These are phyloP conservation scores for Lithophane semibrunnea DNA, from an alignment of 2,888 invertebrate genomes.

Conservation along the genomic window DNA sequence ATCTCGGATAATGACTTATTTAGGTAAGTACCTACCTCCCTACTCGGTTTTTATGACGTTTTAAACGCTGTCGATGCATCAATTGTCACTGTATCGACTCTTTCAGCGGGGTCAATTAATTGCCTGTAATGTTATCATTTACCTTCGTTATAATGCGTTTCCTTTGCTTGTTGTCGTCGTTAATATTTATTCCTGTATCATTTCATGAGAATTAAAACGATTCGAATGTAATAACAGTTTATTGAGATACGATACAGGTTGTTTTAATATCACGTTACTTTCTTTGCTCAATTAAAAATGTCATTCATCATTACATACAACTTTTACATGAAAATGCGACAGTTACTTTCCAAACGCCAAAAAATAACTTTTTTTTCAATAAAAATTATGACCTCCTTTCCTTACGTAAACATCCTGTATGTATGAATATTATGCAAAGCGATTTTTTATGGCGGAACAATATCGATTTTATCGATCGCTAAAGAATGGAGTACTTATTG, in stretches of 20 bases:
- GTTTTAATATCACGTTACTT: slow-evolving; percentile 29
- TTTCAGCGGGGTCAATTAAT: slow-evolving; percentile 61
- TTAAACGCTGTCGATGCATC: slow-evolving; percentile 45
- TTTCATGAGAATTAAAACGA: slow-evolving; percentile 43
- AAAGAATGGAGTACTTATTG: slow-evolving; percentile 66
- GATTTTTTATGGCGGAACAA: slow-evolving; percentile 54
- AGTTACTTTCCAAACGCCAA: slow-evolving; percentile 46
- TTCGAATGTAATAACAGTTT: slow-evolving; percentile 31
- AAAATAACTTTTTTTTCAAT: slow-evolving; percentile 36
- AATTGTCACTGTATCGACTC: slow-evolving; percentile 35
- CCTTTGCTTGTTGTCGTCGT: slow-evolving; percentile 47
- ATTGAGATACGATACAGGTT: slow-evolving; percentile 36
- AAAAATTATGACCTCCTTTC: slow-evolving; percentile 45
- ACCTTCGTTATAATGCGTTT: slow-evolving; percentile 55
- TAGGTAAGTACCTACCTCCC: neutral
- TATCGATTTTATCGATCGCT: slow-evolving; percentile 62
- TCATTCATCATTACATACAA: slow-evolving; percentile 34
- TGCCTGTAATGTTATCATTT: slow-evolving; percentile 59
- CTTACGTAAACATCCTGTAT: slow-evolving; percentile 58
- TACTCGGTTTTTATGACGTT: slow-evolving; percentile 49
- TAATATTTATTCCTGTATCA: slow-evolving; percentile 50
- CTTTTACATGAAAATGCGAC: slow-evolving; percentile 50
- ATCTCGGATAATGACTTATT: slow-evolving; percentile 21
- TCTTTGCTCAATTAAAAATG: slow-evolving; percentile 39
- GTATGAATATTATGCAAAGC: slow-evolving; percentile 64